Base-by-base conservation (phyloP, 2,797 vertebrate species). In the Acridotheres tristis region DNA sequence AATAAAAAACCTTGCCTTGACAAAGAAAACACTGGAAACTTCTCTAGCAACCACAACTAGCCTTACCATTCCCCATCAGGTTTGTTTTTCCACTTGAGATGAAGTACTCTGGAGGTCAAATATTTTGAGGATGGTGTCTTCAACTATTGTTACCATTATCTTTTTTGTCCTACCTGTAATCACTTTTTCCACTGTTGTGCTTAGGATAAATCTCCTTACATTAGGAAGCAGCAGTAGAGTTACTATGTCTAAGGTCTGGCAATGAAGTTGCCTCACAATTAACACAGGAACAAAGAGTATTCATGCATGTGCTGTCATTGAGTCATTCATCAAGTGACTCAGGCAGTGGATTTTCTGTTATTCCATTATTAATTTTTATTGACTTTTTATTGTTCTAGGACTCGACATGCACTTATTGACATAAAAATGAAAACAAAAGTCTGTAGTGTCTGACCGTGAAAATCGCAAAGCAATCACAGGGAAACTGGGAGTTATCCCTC, bases 301-400 rank as follows among this genome's bases (percentile, higher is more conserved):
- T 83, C 1, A 3, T 85, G 16, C 21, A 14, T 38, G 5, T 61
- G 32, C 66, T 89, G 16, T 48, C 59, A 32, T 13, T 47, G 36
- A 88, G 66, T 69, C 51, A 62, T 58, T 83, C 43, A 71, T 77
- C 57, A 62, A 73, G 54, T 75, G 36, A 79, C 72, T 85, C 47
- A 80, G 55, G 43, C 29, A 66, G 74, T 25, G 47, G 9, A 13
- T 66, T 86, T 92, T 45, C 34, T 89, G 42, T 72, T 91, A 32
- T 83, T 82, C 42, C 19, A 38, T 85, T 91, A 54, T n/a, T 85
- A 69, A 71, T 67, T 93, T 89, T 88, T 88, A 66, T 61, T 77
- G 20, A 50, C 13, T 62, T 73, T 78, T 76, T 26, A 47, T 84
- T 84, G 8, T 45, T 91, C 22, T 71, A 90, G 29, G 50, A n/a